phyloP scores from a whole-genome alignment of 2,113 vertebrate genomes.

The Poicephalus meyeri region DNA sequence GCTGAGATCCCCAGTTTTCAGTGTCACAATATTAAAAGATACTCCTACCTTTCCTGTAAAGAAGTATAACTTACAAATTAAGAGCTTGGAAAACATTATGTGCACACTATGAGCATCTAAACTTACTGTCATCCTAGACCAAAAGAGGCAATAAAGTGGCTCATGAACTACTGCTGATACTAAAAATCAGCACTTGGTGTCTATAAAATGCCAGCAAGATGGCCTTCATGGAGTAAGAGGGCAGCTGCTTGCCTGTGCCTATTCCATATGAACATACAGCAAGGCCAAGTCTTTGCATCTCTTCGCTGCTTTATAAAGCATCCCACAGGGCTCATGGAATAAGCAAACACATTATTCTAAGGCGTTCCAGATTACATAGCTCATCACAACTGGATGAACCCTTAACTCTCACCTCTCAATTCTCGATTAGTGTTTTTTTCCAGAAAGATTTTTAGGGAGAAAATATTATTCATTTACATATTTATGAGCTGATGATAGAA shows the following conservation, averaged over 20 bases:
- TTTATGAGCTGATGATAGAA: not conserved
- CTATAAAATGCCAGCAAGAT: not conserved
- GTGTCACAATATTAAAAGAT: not conserved
- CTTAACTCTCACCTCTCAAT: not conserved
- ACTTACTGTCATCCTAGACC: not conserved
- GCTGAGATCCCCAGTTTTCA: not conserved
- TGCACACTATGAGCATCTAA: not conserved
- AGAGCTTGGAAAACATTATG: not conserved
- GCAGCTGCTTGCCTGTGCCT: not conserved
- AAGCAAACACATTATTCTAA: not conserved
- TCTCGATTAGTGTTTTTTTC: not conserved
- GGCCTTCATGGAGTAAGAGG: not conserved
- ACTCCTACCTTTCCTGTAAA: not conserved
- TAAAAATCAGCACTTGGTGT: not conserved
- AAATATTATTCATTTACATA: not conserved
- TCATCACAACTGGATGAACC: accelerated
- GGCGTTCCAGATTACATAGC: not conserved
- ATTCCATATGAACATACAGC: not conserved
- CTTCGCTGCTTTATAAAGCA: not conserved
- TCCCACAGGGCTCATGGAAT: not conserved
- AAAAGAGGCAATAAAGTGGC: not conserved
- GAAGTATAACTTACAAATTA: not conserved
- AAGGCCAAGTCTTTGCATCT: not conserved
- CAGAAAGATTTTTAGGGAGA: not conserved
- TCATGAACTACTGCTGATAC: not conserved